Conservation (phyloP, 23 tunicate genomes). For the Styela plicata region DNA sequence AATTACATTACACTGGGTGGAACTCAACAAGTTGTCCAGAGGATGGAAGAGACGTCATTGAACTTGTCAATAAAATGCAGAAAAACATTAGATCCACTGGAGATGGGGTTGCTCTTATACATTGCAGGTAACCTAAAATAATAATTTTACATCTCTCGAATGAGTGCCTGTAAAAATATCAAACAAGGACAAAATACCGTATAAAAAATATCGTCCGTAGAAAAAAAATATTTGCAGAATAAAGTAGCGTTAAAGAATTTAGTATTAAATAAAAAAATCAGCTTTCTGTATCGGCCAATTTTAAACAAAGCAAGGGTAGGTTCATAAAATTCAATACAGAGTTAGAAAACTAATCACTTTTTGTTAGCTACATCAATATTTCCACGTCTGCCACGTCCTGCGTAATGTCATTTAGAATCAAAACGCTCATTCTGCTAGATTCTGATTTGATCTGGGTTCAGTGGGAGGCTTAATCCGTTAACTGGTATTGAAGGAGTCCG, state of each 20-base stretch:
- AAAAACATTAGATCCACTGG: background rate
- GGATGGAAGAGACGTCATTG: background rate
- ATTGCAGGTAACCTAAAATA: conserved; percentile 5
- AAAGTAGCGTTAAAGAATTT: background rate
- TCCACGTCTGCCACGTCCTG: background rate
- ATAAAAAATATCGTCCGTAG: no score
- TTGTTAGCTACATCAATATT: no score
- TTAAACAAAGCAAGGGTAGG: background rate
- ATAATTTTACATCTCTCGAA: background rate
- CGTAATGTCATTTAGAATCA: no score
- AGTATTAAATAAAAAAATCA: background rate
- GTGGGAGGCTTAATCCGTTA: no score
- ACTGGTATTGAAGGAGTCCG: no score
- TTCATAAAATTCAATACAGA: background rate
- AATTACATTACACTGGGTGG: conserved; percentile 3
- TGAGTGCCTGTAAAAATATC: background rate
- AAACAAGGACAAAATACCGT: no score
- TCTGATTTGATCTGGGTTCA: no score
- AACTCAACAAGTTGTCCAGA: conserved; percentile 4
- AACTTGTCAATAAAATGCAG: conserved; percentile 1
- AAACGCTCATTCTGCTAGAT: no score
- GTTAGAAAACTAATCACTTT: background rate
- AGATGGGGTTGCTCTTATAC: background rate
- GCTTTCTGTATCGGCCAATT: background rate
- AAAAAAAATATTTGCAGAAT: no score